Base-by-base conservation (phyloP, 2,888 invertebrate species). In the Caenorhabditis sp. region DNA sequence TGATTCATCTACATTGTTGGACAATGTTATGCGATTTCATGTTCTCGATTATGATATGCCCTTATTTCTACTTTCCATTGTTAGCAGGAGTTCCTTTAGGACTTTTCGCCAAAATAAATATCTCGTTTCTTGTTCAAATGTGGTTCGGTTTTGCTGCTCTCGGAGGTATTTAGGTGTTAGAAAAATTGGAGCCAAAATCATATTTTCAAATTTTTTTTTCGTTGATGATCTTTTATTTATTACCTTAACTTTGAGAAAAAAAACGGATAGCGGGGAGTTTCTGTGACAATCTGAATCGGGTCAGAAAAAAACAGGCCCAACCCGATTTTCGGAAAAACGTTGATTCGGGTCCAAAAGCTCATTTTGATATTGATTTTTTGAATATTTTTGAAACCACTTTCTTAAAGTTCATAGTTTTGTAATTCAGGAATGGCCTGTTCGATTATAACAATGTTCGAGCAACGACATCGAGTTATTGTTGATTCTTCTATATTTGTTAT, bases 11-110 rank as follows among this genome's bases (percentile, higher is more conserved):
- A 49, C 54, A 59, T 50, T 5, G 64, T 26, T 51, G 50, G 53
- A 64, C 64, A 21, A 58, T 61, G 60, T n/a, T n/a, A n/a, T 64
- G 64, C 19, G 69, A 69, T 57, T 61, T 65, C 10, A 69, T 58
- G 58, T 63, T 63, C 21, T 37, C 63, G 17, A 26, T 57, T 10
- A 58, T 63, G 63, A 17, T 63, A 0, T 57, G 57, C 6, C 63
- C 63, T 17, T 58, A 58, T 19, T 63, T 58, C 31, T 53, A 58
- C 23, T 23, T 63, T 14, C 63, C 63, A 0, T 21, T 63, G 14
- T 53, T 62, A 19, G 60, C 37, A 17, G 62, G 51, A 24, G 51
- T 37, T 21, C 23, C 54, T 6, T 63, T n/a, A 24, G 63, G 63
- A 19, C n/a, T 63, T 2, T 21, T 63, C 0, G n/a, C 24, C 1